Percentiles rank a stretch among this genome's conserved stretches.
Conservation (phyloP, 1,140 invertebrate species). For the Monochamus saltuarius region DNA sequence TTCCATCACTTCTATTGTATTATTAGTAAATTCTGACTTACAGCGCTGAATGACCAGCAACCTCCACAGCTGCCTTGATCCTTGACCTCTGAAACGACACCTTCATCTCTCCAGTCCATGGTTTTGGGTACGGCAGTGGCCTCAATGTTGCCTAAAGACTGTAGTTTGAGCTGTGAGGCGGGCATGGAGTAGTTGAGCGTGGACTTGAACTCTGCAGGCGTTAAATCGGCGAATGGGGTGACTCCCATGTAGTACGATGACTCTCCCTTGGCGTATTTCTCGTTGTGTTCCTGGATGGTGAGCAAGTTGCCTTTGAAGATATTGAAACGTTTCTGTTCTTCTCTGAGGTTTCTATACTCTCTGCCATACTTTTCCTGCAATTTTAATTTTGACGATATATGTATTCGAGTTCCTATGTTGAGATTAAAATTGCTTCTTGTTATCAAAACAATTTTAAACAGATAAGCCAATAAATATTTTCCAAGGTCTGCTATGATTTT, state of each 20-base stretch:
- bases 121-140: conserved; percentile 2
- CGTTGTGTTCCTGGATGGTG: conserved; percentile 83
- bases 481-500: no score
- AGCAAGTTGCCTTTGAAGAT: conserved; percentile 82
- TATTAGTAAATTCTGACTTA: conserved; percentile 15
- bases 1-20: background rate
- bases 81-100: conserved; percentile 33
- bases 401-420: no score
- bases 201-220: conserved; percentile 72
- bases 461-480: no score
- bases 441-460: no score
- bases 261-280: conserved; percentile 63
- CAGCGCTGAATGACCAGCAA: conserved; percentile 58
- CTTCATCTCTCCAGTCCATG: conserved; percentile 36
- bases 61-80: conserved; percentile 48
- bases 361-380: no score
- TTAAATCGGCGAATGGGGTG: conserved; percentile 83
- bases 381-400: no score
- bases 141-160: background rate
- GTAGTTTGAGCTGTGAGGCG: no score
- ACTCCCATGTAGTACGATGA: conserved; percentile 66
- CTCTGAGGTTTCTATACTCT: conserved; percentile 43
- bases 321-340: conserved; percentile 80
- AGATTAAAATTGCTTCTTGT: no score
- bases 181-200: background rate